Percentiles rank a stretch among this genome's conserved stretches.
phyloP scores from a whole-genome alignment of 2,113 vertebrate genomes.

The Perca flavescens region DNA sequence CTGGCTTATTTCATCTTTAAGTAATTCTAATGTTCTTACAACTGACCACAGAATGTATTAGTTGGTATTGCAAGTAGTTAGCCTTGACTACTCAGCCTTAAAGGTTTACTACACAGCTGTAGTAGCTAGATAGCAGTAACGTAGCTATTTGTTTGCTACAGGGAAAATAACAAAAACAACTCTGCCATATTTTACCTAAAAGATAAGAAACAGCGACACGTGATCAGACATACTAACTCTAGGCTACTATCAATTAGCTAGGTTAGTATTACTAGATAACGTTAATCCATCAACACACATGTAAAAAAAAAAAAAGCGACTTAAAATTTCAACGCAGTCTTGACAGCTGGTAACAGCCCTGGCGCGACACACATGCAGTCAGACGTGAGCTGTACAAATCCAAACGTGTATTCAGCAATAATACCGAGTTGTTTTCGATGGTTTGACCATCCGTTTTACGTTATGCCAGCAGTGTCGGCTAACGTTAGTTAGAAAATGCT shows the following conservation, averaged over 20 bases:
- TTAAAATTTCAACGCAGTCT: background rate
- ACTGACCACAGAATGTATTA: background rate
- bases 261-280: constrained; percentile 28
- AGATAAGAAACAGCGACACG: background rate
- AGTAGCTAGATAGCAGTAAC: no score
- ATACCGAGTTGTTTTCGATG: background rate
- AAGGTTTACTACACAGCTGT: constrained; percentile 12
- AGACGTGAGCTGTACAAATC: background rate
- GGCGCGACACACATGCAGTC: background rate
- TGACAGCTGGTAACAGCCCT: constrained; percentile 42
- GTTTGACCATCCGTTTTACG: constrained; percentile 32
- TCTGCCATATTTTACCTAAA: background rate
- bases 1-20: background rate
- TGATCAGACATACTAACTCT: background rate
- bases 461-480: constrained; percentile 43
- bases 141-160: background rate
- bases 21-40: background rate
- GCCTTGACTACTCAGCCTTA: background rate
- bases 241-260: background rate
- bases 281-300: constrained; percentile 28
- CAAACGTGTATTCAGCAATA: background rate
- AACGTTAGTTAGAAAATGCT: constrained; percentile 62
- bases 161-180: background rate
- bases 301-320: constrained; percentile 5
- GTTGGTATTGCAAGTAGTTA: background rate